Evolutionary conservation across 2,113 vertebrate genomes (phyloP).

Genomic region (Salminus brasiliensis): DNA sequence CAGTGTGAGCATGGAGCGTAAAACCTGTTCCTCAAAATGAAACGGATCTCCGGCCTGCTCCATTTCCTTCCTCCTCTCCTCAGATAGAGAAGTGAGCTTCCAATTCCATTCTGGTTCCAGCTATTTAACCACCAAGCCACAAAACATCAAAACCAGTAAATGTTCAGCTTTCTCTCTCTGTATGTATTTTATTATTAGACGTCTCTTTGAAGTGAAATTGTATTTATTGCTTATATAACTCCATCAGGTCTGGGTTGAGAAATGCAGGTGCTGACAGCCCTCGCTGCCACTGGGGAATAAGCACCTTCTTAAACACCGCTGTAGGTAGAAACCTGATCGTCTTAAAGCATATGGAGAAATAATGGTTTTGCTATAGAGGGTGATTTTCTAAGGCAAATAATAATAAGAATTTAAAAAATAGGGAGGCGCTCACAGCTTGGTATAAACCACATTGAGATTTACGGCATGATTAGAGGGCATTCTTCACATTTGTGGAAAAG

Average conservation of each 20-base stretch:
- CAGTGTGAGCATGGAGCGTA: not conserved
- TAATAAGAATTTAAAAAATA: not conserved
- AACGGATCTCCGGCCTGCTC: not conserved
- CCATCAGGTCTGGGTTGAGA: not conserved
- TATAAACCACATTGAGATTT: constrained; percentile 2
- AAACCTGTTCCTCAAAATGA: not conserved
- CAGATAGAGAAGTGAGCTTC: constrained; percentile 12
- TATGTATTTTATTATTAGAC: constrained; percentile 7
- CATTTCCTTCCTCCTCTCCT: constrained; percentile 26
- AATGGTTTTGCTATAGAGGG: not conserved
- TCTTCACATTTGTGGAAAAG: not conserved
- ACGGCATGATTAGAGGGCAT: constrained; percentile 1
- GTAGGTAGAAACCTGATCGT: not conserved
- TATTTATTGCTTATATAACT: not conserved
- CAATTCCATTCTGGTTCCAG: not conserved
- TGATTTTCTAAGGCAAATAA: not conserved
- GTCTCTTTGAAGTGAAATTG: not conserved
- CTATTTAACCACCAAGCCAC: not conserved
- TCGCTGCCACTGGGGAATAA: not conserved
- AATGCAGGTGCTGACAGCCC: not conserved
- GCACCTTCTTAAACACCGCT: not conserved
- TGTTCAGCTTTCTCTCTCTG: not conserved
- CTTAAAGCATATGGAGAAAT: not conserved
- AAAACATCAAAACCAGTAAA: not conserved
- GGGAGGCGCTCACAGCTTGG: not conserved